A percentile compares a stretch with the other conserved stretches of the same genome.
Evolutionary conservation across 2,113 vertebrate genomes (phyloP).

Genomic region (Melanostigma gelatinosum): DNA sequence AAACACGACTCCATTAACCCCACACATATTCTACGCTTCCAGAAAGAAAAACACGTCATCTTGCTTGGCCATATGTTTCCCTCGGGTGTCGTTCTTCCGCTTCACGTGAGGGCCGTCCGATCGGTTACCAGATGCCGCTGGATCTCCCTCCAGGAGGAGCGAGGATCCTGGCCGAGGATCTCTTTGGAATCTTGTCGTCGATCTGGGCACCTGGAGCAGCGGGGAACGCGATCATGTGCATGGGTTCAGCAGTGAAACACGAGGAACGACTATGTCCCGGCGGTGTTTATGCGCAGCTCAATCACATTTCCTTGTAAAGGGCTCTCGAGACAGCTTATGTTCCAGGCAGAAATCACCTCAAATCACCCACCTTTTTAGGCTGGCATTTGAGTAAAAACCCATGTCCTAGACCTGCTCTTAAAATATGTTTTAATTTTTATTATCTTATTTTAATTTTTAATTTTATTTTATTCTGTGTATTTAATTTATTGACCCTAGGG

Average conservation of each 20-base stretch:
- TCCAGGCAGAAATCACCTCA: background rate
- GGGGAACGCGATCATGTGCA: background rate
- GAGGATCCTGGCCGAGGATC: constrained; percentile 93
- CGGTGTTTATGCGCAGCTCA: constrained; percentile 16
- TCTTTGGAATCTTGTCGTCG: constrained; percentile 95
- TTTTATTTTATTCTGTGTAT: too few species aligned
- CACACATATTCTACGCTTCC: constrained; percentile 50
- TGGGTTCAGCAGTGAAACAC: constrained; percentile 43
- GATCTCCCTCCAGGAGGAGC: constrained; percentile 95
- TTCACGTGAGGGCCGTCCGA: background rate
- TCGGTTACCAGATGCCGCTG: constrained; percentile 92
- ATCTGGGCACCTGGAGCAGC: constrained; percentile 89
- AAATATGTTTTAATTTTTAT: too few species aligned
- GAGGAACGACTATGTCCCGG: background rate
- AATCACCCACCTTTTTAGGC: background rate
- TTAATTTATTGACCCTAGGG: too few species aligned
- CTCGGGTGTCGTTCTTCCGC: constrained; percentile 25
- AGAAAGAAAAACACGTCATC: constrained; percentile 52
- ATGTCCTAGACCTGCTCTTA: too few species aligned
- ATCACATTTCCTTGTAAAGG: constrained; percentile 16
- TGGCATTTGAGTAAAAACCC: too few species aligned
- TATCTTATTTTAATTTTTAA: too few species aligned
- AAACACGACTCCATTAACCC: constrained; percentile 46
- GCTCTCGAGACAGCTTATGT: constrained; percentile 25
- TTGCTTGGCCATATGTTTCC: constrained; percentile 41